Conservation (phyloP, 2,888 invertebrate species). For the Dolichopus griseipennis region DNA sequence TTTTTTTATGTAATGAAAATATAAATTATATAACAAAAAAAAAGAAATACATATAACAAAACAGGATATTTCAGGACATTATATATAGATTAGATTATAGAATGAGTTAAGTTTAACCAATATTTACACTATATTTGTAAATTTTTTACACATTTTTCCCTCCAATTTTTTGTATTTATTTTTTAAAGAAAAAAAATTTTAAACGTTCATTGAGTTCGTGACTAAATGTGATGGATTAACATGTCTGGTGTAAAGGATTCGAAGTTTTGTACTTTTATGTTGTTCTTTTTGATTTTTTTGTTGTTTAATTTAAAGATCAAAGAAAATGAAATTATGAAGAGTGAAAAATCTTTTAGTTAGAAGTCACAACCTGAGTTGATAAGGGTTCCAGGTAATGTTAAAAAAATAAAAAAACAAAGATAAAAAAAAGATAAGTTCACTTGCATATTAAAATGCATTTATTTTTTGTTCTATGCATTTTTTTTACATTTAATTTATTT, state of each 20-base stretch:
- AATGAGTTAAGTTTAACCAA: not conserved
- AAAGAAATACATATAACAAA: not conserved
- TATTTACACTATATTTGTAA: too few relatives aligned
- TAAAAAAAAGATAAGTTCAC: too few relatives aligned
- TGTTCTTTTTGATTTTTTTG: not conserved
- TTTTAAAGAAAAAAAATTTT: not conserved
- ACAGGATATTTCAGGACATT: not conserved
- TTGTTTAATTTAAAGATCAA: not conserved
- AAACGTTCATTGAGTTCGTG: not conserved
- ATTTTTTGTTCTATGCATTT: not conserved
- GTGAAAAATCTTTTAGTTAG: not conserved
- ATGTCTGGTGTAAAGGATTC: not conserved
- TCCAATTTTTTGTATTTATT: too few relatives aligned
- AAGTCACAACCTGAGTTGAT: not conserved
- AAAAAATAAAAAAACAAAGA: too few relatives aligned
- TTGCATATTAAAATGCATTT: not conserved
- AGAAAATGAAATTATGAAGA: slow-evolving; percentile 1
- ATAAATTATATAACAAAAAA: not conserved
- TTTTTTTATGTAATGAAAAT: too few relatives aligned
- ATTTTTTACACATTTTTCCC: too few relatives aligned
- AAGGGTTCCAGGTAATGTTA: not conserved
- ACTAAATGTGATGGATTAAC: slow-evolving; percentile 3
- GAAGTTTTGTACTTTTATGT: not conserved
- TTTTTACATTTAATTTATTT: not conserved
- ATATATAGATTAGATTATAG: not conserved